phyloP scores from a whole-genome alignment of 2,113 vertebrate genomes.

The Elephas maximus region DNA sequence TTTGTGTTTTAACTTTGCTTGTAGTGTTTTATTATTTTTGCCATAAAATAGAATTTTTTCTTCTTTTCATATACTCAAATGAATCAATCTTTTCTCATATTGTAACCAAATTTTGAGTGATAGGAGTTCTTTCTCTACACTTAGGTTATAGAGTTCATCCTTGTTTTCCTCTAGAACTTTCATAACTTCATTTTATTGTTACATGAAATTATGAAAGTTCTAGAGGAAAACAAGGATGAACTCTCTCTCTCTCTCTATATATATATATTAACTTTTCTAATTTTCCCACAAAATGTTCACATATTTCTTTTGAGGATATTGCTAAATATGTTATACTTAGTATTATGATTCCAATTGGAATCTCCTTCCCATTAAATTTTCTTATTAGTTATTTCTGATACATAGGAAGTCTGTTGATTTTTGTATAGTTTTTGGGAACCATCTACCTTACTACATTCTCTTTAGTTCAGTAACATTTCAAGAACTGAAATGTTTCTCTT shows the following conservation, averaged over 20 bases:
- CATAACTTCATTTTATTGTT: background rate
- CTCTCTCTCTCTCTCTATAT: no score
- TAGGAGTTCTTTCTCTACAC: background rate
- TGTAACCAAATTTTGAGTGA: background rate
- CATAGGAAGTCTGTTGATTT: background rate
- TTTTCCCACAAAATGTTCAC: background rate
- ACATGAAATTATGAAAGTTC: no score
- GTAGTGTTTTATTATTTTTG: background rate
- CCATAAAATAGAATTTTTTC: background rate
- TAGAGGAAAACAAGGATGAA: no score
- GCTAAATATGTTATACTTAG: background rate
- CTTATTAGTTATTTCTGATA: background rate
- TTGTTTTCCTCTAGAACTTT: background rate
- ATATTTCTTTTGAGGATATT: background rate
- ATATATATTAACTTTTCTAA: background rate
- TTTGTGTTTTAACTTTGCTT: background rate
- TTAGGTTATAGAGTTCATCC: background rate
- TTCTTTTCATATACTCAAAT: background rate
- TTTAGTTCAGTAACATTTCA: background rate
- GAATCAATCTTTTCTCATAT: background rate
- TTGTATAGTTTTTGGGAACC: background rate
- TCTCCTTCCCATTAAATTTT: background rate
- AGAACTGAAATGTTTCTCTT: background rate
- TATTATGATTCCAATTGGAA: background rate
- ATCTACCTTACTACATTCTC: background rate